These are phyloP conservation scores for Otolemur crassicaudatus DNA, from an alignment of 2,797 vertebrate species.

Conservation along the genomic window DNA sequence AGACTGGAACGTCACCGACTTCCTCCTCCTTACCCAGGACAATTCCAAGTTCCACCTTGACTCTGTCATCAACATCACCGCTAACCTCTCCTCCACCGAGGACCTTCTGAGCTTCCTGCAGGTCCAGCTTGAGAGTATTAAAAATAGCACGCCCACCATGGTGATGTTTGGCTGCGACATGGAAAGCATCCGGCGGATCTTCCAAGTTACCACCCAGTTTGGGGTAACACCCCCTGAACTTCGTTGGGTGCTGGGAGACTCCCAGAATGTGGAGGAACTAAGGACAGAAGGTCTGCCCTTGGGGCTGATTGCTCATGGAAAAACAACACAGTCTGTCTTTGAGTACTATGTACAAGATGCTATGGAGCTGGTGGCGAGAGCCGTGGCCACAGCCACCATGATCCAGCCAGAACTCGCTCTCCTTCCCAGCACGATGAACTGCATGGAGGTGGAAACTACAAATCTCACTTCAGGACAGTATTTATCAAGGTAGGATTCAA, in stretches of 20 bases:
- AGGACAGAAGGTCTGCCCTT: constrained; percentile 95
- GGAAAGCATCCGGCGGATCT: constrained; percentile 92
- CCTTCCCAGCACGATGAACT: constrained; percentile 96
- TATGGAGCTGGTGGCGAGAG: constrained; percentile 94
- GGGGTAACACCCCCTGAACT: constrained; percentile 92
- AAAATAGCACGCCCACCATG: constrained; percentile 91
- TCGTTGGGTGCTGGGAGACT: constrained; percentile 97
- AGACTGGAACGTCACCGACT: constrained; percentile 95
- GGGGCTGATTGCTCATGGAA: constrained; percentile 95
- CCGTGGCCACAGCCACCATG: constrained; percentile 93
- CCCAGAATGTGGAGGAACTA: constrained; percentile 96
- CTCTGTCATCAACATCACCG: constrained; percentile 93
- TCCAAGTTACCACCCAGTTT: constrained; percentile 90
- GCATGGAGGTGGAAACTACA: constrained; percentile 92
- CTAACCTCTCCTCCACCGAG: constrained; percentile 85
- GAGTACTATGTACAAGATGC: constrained; percentile 97
- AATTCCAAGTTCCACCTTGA: constrained; percentile 95
- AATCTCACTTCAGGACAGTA: constrained; percentile 95
- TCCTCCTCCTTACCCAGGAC: constrained; percentile 93
- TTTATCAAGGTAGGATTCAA: constrained; percentile 94
- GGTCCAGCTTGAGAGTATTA: constrained; percentile 91
- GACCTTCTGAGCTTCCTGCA: constrained; percentile 91
- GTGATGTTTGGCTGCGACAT: constrained; percentile 97
- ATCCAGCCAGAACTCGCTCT: constrained; percentile 94
- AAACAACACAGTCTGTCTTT: constrained; percentile 92